Evolutionary conservation across 2,113 vertebrate species (phyloP).

Genomic region (Onychostruthus taczanowskii): DNA sequence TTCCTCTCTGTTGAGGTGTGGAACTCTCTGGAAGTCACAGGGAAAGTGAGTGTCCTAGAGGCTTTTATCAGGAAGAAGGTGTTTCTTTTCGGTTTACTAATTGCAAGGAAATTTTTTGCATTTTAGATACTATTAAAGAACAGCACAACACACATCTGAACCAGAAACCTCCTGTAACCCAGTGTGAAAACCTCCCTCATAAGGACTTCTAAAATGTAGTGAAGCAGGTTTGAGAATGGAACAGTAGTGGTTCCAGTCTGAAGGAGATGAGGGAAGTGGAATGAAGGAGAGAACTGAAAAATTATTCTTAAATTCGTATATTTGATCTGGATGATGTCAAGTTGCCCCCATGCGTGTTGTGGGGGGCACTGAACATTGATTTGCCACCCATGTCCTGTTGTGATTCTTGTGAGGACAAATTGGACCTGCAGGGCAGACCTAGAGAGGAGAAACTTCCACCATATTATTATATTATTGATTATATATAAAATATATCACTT

Average conservation of each 20-base stretch:
- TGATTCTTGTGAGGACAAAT: not conserved
- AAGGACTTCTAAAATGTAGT: not conserved
- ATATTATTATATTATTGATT: not conserved
- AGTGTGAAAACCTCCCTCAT: not conserved
- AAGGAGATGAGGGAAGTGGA: not conserved
- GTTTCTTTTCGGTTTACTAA: not conserved
- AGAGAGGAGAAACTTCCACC: not conserved
- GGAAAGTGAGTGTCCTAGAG: not conserved
- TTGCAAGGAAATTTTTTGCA: not conserved
- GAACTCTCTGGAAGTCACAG: not conserved
- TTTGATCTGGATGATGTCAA: not conserved
- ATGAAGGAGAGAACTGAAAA: not conserved
- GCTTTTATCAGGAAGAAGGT: not conserved
- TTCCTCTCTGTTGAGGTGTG: not conserved
- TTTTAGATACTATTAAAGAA: not conserved
- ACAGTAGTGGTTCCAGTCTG: not conserved
- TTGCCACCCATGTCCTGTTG: accelerated
- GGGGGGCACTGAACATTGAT: not conserved
- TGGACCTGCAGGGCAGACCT: not conserved
- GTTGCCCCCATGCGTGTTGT: accelerated
- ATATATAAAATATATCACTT: not conserved
- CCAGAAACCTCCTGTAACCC: not conserved
- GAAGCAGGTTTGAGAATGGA: not conserved
- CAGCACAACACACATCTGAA: too few species aligned
- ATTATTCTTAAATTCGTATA: accelerated